Evolutionary conservation across 2,888 invertebrate species (phyloP).

Genomic region (Tipula confusa): DNA sequence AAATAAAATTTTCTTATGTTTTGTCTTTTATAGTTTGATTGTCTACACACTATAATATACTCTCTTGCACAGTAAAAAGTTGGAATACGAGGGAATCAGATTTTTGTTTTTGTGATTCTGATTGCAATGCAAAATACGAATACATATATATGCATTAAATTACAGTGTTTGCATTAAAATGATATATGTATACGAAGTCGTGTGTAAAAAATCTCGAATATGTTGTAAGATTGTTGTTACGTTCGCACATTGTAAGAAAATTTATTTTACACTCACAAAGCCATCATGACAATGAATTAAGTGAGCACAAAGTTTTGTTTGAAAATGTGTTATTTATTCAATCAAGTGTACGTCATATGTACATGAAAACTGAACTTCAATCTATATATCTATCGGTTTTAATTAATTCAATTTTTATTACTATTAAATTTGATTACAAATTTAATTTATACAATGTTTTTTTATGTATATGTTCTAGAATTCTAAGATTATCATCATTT

Average conservation of each 20-base stretch:
- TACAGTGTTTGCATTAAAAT: background rate
- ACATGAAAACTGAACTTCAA: background rate
- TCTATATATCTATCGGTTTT: background rate
- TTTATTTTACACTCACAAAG: background rate
- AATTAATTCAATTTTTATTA: background rate
- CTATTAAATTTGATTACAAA: conserved; percentile 20
- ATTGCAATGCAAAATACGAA: background rate
- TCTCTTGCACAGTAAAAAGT: background rate
- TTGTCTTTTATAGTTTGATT: background rate
- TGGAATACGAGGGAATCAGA: background rate
- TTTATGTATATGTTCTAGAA: background rate
- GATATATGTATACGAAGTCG: background rate
- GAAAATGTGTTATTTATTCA: background rate
- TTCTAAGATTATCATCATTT: background rate
- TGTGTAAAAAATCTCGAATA: background rate
- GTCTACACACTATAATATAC: background rate
- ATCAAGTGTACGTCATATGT: background rate
- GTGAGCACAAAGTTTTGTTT: background rate
- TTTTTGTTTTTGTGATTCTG: background rate
- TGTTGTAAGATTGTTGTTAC: too few relatives aligned
- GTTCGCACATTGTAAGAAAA: too few relatives aligned
- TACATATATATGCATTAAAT: background rate
- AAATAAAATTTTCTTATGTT: background rate
- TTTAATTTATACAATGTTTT: background rate
- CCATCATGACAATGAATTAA: background rate